Evolutionary conservation across 2,888 invertebrate genomes (phyloP), one percentile per base, ranked within the genome.

Genomic region (Epinotia demarniana): DNA sequence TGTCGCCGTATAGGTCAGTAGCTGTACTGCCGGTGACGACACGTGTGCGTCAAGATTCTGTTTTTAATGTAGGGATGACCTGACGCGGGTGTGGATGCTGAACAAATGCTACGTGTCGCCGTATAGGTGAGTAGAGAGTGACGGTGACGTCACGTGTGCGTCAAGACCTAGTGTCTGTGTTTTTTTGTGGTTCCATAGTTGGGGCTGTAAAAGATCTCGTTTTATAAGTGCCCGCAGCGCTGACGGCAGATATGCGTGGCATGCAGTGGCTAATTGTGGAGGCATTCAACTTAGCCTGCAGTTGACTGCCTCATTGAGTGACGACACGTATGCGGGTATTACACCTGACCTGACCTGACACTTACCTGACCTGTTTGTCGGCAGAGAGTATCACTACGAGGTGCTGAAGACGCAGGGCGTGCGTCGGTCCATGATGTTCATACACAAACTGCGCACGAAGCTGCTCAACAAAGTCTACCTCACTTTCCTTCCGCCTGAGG

Each of bases 401-500:
- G 96, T 97, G 75, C 91, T 99, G 73, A 98, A 98, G 90, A 98
- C 98, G 9, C 96, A 97, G 80, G 98, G 98, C 16, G 94, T 99
- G 77, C 95, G 96, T 23, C 97, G 98, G 85, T 96, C 98, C 81
- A 92, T 98, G 86, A 95, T 95, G 80, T 97, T 98, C 88, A 94
- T 98, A 68, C 96, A 97, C 85, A 95, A 96, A 82, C 90, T 97
- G 80, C 96, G 97, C 78, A 94, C 94, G 74, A 94, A 96, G 77
- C 95, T 97, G 11, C 90, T 98, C 72, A 93, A 95, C 80, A 97
- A 97, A 84, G 96, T 96, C 0, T 95, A 96, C 84, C 91, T 96
- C 78, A 96, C 97, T 0, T 90, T 98, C 67, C 23, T 66, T 12
- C 57, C 46, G 73, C 88, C 88, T 3, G 83, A 89, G 62, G 90